Conservation (phyloP, 92 coral and sea anemone genomes). For the Blastomussa wellsi region DNA sequence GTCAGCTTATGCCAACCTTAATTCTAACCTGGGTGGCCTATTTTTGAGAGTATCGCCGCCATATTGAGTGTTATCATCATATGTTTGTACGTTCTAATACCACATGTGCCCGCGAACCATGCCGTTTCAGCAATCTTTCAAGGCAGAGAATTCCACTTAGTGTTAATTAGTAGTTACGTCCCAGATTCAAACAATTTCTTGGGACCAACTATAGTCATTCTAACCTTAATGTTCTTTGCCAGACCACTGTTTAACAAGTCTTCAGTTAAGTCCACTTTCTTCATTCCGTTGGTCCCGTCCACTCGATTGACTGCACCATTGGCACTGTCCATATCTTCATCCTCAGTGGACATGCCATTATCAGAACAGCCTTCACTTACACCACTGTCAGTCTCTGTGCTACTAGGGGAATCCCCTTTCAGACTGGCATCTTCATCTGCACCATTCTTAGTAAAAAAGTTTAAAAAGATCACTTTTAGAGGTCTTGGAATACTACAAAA, state of each 20-base stretch:
- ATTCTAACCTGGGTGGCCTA: too few relatives aligned
- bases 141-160: too few relatives aligned
- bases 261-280: conserved; percentile 30
- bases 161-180: too few relatives aligned
- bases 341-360: conserved; percentile 83
- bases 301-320: conserved; percentile 17
- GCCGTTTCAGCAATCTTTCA: too few relatives aligned
- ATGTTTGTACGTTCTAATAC: too few relatives aligned
- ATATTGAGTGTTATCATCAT: too few relatives aligned
- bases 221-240: conserved; percentile 26
- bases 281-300: neutral
- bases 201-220: neutral
- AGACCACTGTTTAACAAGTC: conserved; percentile 33
- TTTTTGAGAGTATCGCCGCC: too few relatives aligned
- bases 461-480: neutral
- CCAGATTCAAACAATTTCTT: too few relatives aligned
- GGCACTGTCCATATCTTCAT: conserved; percentile 68
- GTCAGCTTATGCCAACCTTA: too few relatives aligned
- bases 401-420: conserved; percentile 89
- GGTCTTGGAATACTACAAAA: neutral
- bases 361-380: conserved; percentile 96
- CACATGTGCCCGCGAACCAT: too few relatives aligned
- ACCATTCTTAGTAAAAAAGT: conserved; percentile 13
- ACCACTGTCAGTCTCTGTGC: conserved; percentile 98
- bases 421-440: conserved; percentile 73